phyloP scores from a whole-genome alignment of 2,797 vertebrate genomes.

The Graptemys geographica region DNA sequence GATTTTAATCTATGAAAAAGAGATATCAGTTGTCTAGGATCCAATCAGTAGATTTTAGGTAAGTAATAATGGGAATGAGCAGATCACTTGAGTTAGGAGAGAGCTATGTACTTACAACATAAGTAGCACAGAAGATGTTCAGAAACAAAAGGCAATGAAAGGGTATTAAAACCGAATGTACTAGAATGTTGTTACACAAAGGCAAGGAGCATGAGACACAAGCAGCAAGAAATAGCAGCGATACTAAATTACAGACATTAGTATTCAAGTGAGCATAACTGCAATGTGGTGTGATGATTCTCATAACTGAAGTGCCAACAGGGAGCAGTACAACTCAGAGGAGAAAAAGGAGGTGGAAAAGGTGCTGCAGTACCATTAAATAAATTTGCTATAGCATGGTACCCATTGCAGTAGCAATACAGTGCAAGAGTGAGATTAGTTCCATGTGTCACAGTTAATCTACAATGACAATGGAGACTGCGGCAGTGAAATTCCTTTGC shows the following conservation, averaged over 20 bases:
- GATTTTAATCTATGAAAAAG: constrained; percentile 26
- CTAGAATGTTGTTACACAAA: neutral
- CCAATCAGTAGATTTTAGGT: neutral
- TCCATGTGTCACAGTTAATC: neutral
- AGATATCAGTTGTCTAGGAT: neutral
- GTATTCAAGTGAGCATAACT: neutral
- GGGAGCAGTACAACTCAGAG: neutral
- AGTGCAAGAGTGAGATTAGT: neutral
- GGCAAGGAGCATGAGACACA: neutral
- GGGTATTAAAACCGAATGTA: neutral
- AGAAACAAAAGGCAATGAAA: neutral
- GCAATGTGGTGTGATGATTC: neutral
- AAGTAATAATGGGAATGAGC: neutral
- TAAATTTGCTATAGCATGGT: neutral
- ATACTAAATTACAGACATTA: neutral
- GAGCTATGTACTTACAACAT: neutral
- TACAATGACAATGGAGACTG: neutral
- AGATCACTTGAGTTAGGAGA: too few relatives aligned
- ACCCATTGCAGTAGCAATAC: neutral
- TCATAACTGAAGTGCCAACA: constrained; percentile 13
- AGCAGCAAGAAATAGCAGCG: neutral
- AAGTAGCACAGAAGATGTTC: rapidly evolving
- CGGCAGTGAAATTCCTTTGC: neutral
- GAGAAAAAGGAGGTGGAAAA: constrained; percentile 42
- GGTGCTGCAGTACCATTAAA: neutral